Percentiles rank a stretch among this genome's conserved stretches.
These are phyloP conservation scores for Crypturellus undulatus DNA, from an alignment of 2,113 vertebrate genomes.

Conservation along the genomic window DNA sequence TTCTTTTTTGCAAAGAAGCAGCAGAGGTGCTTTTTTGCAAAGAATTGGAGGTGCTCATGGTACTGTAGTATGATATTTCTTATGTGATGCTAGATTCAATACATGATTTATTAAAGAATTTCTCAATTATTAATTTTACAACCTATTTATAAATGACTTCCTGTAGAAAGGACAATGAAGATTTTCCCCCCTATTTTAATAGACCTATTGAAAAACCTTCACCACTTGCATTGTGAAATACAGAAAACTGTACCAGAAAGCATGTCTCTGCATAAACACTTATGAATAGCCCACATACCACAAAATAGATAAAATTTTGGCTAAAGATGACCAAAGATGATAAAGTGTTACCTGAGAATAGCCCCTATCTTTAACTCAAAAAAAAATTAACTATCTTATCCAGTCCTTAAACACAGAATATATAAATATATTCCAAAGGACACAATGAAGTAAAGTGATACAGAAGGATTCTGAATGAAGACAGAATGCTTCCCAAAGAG, in stretches of 20 bases:
- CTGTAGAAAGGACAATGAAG: not conserved
- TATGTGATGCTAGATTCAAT: not conserved
- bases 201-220: not conserved
- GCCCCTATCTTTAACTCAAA: not conserved
- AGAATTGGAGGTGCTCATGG: not conserved
- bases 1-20: not conserved
- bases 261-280: not conserved
- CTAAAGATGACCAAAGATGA: not conserved
- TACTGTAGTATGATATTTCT: not conserved
- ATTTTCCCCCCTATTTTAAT: not conserved
- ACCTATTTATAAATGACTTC: not conserved
- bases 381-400: not conserved
- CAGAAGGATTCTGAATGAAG: not conserved
- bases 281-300: fast-evolving
- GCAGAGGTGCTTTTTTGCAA: too few relatives aligned
- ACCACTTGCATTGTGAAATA: not conserved
- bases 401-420: not conserved
- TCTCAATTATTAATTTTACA: not conserved
- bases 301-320: not conserved
- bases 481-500: fast-evolving
- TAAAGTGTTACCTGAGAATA: not conserved
- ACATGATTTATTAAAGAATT: not conserved
- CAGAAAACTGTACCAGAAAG: not conserved
- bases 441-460: fast-evolving
- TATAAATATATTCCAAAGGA: not conserved